phyloP scores from a whole-genome alignment of 2,888 invertebrate species.

The Eurytoma adleriae region DNA sequence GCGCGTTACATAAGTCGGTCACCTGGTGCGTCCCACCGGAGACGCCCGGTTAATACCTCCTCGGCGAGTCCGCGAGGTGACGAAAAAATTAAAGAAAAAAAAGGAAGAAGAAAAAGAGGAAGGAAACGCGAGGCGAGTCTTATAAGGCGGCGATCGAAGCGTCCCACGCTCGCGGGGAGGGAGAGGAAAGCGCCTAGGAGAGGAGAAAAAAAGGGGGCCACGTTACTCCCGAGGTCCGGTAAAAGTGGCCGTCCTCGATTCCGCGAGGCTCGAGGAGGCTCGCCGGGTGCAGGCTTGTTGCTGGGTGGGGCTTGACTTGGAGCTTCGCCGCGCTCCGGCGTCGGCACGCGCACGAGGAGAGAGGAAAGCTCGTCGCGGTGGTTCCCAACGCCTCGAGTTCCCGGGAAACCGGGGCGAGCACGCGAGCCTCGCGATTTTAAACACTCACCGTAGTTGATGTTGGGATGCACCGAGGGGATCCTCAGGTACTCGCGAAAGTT shows the following conservation, averaged over 20 bases:
- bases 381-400: too few species aligned
- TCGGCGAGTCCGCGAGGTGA: too few species aligned
- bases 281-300: not conserved
- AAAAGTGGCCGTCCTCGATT: too few species aligned
- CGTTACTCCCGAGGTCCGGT: too few species aligned
- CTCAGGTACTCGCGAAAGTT: constrained; percentile 90
- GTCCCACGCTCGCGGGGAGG: not conserved
- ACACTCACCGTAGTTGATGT: constrained; percentile 88
- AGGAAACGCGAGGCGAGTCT: not conserved
- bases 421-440: not conserved
- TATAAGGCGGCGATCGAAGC: not conserved
- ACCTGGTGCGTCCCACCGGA: too few species aligned
- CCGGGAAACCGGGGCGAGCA: too few species aligned
- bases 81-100: not conserved
- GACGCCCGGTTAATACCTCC: too few species aligned
- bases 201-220: constrained; percentile 22
- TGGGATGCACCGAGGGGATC: constrained; percentile 92
- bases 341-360: not conserved
- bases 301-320: too few species aligned
- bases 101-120: not conserved
- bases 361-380: too few species aligned
- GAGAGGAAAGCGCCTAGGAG: not conserved
- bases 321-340: too few species aligned
- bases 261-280: not conserved
- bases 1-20: too few species aligned